Evolutionary conservation across 2,888 invertebrate species (phyloP).

Genomic region (Amaurobius ferox): DNA sequence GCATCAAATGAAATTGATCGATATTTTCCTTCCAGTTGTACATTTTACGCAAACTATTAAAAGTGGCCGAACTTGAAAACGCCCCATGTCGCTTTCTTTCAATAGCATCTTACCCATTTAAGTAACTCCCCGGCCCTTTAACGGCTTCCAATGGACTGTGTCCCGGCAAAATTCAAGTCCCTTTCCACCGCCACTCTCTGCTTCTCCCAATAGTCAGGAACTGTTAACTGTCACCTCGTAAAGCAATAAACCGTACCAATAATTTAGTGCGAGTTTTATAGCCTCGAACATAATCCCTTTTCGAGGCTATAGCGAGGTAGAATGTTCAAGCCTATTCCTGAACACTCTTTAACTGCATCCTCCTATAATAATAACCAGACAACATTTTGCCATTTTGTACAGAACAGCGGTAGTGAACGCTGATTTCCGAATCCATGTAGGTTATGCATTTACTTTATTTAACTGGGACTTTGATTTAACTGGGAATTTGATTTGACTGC

Average conservation of each 20-base stretch:
- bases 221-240: conserved; percentile 4
- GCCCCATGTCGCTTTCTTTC: too few species aligned
- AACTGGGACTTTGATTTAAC: too few species aligned
- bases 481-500: too few species aligned
- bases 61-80: too few species aligned
- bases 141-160: too few species aligned
- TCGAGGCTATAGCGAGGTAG: not conserved
- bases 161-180: too few species aligned
- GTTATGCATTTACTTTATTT: not conserved
- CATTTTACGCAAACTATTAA: too few species aligned
- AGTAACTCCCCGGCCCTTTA: too few species aligned
- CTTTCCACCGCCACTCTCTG: not conserved
- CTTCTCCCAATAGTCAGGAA: not conserved
- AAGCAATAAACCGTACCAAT: conserved; percentile 6
- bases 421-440: not conserved
- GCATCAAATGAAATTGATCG: too few species aligned
- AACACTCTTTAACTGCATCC: not conserved
- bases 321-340: not conserved
- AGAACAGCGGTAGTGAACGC: not conserved
- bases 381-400: not conserved
- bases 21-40: too few species aligned
- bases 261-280: conserved; percentile 6
- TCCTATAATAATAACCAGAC: not conserved
- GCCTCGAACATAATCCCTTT: not conserved
- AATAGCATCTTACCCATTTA: too few species aligned